Base-by-base conservation (phyloP, 1,140 invertebrate species). In the Apis dorsata region DNA sequence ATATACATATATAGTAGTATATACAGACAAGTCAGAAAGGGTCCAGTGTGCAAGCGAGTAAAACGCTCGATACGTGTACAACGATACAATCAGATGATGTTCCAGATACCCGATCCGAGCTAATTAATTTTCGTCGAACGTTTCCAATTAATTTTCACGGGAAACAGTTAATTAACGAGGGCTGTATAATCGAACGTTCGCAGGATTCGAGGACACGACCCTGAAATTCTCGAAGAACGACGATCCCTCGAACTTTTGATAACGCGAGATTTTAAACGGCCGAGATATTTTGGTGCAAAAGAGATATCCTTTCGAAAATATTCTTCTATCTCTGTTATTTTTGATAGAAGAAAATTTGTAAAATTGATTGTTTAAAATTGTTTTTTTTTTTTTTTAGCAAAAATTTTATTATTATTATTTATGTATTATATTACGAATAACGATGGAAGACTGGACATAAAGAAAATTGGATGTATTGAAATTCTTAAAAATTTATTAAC, bases 111-210 rank as follows among this genome's bases (percentile, higher is more conserved):
- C 21, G 34, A 51, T 74, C 10, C 24, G 65, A 59, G 76, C 28
- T 60, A 70, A 79, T 69, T 69, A 69, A 79, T 59, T 78, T 59
- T 69, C 65, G 24, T 49, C 60, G 3, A 53, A 55, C 74, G 74
- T 66, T 76, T 44, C n/a, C 51, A 49, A 76, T 76, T 66, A 28
- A 65, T 76, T 65, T 59, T 76, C 24, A 24, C 34, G 13, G 13
- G 4, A 44, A 69, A 49, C 28, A 0, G 28, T 68, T 78, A 55
- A 78, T 68, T 44, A 68, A 68, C n/a, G 21, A 53, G 12, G 10
- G 1, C 49, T 19, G 13, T 17, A 19, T 34, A 34, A 59, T 28
- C 19, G 53, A 57, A 21, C 15, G 44, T 19, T 49, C 66, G 44
- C 13, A 24, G 21, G 44, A 3, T 24, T 70, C 11, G 19, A 34